Conservation (phyloP, 53 echinoderm and acorn worm species). For the Holothuria scabra region DNA sequence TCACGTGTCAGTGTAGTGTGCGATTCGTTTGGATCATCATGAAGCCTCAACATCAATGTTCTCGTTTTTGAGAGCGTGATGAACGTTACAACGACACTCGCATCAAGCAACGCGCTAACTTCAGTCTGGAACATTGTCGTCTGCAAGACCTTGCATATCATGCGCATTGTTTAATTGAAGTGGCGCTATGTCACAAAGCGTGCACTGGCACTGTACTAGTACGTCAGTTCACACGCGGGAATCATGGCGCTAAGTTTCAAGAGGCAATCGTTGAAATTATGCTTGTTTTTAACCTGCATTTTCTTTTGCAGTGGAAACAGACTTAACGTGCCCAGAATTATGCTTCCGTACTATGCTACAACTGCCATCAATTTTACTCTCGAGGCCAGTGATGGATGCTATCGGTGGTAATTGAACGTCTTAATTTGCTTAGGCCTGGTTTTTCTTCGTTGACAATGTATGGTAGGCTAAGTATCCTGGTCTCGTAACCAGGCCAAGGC, state of each 20-base stretch:
- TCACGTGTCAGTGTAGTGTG: no score
- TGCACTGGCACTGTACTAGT: no score
- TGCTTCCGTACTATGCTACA: slow-evolving; percentile 84
- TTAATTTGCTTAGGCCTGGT: neutral
- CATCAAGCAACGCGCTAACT: no score
- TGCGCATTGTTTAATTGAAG: no score
- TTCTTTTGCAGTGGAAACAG: slow-evolving; percentile 57
- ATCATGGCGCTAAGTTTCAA: slow-evolving; percentile 26
- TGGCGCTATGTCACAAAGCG: no score
- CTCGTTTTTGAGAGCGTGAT: no score
- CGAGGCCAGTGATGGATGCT: slow-evolving; percentile 86
- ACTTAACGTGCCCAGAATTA: slow-evolving; percentile 87
- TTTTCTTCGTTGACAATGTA: neutral
- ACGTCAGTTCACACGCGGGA: slow-evolving; percentile 15
- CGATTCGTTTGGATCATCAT: no score
- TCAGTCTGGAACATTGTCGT: no score
- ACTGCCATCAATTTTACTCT: slow-evolving; percentile 92
- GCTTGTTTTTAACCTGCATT: slow-evolving; percentile 6
- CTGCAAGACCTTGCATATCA: no score
- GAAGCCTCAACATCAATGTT: no score
- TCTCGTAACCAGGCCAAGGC: no score
- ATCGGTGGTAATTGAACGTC: slow-evolving; percentile 67
- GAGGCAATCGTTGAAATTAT: neutral
- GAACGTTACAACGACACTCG: no score
- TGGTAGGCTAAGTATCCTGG: neutral